Evolutionary conservation across 2,797 vertebrate genomes (phyloP), one percentile per base, ranked within the genome.

Genomic region (Acipenser transmontanus): DNA sequence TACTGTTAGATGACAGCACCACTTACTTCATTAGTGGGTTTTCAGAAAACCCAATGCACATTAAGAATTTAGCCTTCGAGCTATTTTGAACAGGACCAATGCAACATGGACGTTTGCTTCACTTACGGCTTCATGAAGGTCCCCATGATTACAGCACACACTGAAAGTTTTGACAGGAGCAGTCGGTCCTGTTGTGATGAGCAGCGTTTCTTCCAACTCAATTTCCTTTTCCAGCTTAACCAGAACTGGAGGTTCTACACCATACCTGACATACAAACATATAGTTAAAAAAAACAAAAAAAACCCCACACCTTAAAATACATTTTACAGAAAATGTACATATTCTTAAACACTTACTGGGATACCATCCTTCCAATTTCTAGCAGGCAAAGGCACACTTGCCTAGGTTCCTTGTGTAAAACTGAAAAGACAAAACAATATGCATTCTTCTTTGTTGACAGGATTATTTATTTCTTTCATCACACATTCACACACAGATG

Each of bases 181-280:
- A 4, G 88, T 86, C 1, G 86, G 86, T 68, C 88, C 90, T 69
- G 93, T 90, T 0, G 87, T 83, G 87, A 91, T 83, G 69, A 98
- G 82, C 76, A 95, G 77, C 0, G 93, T 94, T 80, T 99, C 95
- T 84, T 99, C 96, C 71, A 98, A 75, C 70, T 99, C 97, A 20
- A 99, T 99, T 88, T 99, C 97, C 72, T 98, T 94, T 89, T 99
- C 97, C 73, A 99, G 85, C 82, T 98, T 96, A 74, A 99, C 93
- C 73, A 99, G 79, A 1, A 93, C 93, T 0, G 97, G 96, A 71
- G 97, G 97, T 72, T 99, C 97, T 76, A 99, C 91, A 0, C 94
- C 96, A 13, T 93, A 98, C 71, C 97, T 98, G 75, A 64, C n/a
- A 34, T 3, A 34, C 34, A 73, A 79, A 72, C 6, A 70, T 1